A percentile compares a stretch with the other conserved stretches of the same genome.
Conservation (phyloP, 1,140 invertebrate species). For the Plectrocnemia conspersa region DNA sequence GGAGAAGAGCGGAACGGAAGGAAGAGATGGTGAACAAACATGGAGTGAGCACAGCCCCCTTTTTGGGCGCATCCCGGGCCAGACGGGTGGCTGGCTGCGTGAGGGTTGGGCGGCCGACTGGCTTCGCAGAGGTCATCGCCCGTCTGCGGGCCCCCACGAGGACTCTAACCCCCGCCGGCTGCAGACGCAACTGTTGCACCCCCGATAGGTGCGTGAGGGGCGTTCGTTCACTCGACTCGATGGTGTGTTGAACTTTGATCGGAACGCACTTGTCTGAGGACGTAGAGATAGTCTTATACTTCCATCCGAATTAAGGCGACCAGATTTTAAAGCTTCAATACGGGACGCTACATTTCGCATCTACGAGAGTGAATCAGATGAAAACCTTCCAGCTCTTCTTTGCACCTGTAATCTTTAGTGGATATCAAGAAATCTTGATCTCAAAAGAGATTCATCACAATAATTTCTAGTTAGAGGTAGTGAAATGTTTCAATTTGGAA, state of each 20-base stretch:
- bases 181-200: constrained; percentile 14
- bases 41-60: constrained; percentile 6
- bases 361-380: too few species aligned
- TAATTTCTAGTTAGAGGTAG: too few species aligned
- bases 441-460: too few species aligned
- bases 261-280: not conserved
- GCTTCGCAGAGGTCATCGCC: constrained; percentile 14
- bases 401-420: too few species aligned
- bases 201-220: constrained; percentile 4
- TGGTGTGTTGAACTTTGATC: not conserved
- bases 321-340: too few species aligned
- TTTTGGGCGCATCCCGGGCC: constrained; percentile 12
- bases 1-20: constrained; percentile 12
- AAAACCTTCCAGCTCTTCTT: too few species aligned
- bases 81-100: constrained; percentile 15
- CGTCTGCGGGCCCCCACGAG: constrained; percentile 9
- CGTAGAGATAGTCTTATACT: too few species aligned
- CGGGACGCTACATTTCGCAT: too few species aligned
- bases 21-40: constrained; percentile 1
- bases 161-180: not conserved
- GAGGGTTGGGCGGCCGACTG: constrained; percentile 4
- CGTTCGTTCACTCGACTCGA: not conserved
- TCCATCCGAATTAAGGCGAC: too few species aligned
- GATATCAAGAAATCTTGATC: too few species aligned
- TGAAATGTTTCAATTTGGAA: too few species aligned